Evolutionary conservation across 2,797 vertebrate species (phyloP).

Genomic region (Bradypus variegatus): DNA sequence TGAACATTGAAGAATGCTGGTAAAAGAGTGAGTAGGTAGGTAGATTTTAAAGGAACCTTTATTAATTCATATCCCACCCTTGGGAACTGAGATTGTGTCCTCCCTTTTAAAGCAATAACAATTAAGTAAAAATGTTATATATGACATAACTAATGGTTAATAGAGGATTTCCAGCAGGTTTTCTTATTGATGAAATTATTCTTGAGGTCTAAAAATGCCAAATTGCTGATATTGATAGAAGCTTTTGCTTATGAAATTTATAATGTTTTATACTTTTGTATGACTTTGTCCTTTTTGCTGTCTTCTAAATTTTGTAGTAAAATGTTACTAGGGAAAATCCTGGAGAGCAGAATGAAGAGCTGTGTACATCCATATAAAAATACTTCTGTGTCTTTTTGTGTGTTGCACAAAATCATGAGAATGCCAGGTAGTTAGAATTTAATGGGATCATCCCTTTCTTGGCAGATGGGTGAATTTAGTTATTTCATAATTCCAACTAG

Average conservation of each 20-base stretch:
- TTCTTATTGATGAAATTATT: constrained; percentile 32
- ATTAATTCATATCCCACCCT: neutral
- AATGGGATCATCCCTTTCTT: constrained; percentile 53
- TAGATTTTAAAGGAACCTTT: neutral
- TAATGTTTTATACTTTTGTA: neutral
- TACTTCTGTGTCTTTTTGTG: constrained; percentile 15
- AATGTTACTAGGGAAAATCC: constrained; percentile 18
- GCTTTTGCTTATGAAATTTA: constrained; percentile 7
- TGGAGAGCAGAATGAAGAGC: neutral
- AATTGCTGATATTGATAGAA: neutral
- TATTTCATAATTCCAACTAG: constrained; percentile 35
- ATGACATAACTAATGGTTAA: neutral
- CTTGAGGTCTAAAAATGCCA: constrained; percentile 16
- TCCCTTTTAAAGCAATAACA: neutral
- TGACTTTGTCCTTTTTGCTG: neutral
- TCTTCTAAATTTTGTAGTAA: neutral
- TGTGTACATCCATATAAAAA: neutral
- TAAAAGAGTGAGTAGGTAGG: neutral
- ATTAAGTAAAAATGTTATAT: neutral
- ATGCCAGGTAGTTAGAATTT: constrained; percentile 41
- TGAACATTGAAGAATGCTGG: neutral
- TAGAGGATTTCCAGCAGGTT: neutral
- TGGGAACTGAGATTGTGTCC: neutral
- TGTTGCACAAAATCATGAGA: constrained; percentile 17
- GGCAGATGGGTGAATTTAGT: constrained; percentile 46